phyloP scores from a whole-genome alignment of 2,797 vertebrate species.

The Galagoides demidoff region DNA sequence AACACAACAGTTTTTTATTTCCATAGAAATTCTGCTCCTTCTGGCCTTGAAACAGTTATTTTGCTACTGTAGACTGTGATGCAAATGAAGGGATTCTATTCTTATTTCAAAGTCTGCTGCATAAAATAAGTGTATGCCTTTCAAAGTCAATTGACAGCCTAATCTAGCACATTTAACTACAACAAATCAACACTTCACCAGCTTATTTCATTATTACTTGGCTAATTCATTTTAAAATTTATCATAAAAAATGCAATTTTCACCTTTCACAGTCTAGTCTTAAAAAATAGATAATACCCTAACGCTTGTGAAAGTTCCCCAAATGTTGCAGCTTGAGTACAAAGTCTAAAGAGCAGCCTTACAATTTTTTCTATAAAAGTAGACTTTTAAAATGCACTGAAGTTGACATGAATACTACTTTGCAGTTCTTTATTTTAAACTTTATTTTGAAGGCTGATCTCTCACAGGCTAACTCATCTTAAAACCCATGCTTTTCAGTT shows the following conservation, averaged over 20 bases:
- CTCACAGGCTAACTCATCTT: slow-evolving; percentile 55
- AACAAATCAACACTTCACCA: slow-evolving; percentile 64
- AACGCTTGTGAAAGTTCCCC: neutral
- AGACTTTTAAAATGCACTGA: slow-evolving; percentile 23
- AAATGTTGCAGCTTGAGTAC: neutral
- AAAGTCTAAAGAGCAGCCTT: slow-evolving; percentile 31
- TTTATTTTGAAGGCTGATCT: slow-evolving; percentile 54
- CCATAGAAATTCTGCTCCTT: slow-evolving; percentile 47
- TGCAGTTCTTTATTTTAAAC: slow-evolving; percentile 21
- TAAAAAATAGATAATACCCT: slow-evolving; percentile 27
- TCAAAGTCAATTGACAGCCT: slow-evolving; percentile 78
- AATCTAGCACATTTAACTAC: slow-evolving; percentile 69
- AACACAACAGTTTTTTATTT: neutral
- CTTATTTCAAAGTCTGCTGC: slow-evolving; percentile 77
- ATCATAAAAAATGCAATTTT: slow-evolving; percentile 70
- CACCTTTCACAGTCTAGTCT: neutral
- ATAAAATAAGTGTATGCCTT: slow-evolving; percentile 79
- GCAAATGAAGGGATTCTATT: slow-evolving; percentile 78
- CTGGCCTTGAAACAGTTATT: slow-evolving; percentile 74
- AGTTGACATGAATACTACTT: slow-evolving; percentile 29
- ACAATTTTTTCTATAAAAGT: neutral
- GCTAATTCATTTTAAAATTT: slow-evolving; percentile 76
- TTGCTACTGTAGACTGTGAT: slow-evolving; percentile 77
- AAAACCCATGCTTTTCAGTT: slow-evolving; percentile 43
- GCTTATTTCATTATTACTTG: slow-evolving; percentile 61